Conservation (phyloP, 1,140 invertebrate genomes). For the Monomorium pharaonis region DNA sequence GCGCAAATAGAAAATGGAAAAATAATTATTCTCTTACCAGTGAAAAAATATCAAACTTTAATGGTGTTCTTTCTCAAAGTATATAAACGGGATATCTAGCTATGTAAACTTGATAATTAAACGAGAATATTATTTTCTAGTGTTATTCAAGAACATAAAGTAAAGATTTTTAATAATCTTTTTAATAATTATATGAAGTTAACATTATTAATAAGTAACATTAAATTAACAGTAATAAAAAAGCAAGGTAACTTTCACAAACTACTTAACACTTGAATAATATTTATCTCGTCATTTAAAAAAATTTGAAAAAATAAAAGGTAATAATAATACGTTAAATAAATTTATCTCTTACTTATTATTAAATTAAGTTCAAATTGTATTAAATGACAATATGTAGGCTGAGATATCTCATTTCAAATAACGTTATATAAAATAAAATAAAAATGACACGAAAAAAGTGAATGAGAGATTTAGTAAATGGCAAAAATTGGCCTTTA, state of each 20-base stretch:
- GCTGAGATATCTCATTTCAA: not conserved
- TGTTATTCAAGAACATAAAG: not conserved
- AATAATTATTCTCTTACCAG: not conserved
- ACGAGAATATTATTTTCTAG: not conserved
- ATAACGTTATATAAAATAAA: not conserved
- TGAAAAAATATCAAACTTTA: conserved; percentile 31
- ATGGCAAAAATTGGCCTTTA: not conserved
- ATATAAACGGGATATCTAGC: not conserved
- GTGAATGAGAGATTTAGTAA: not conserved
- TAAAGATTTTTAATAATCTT: not conserved
- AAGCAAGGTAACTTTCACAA: not conserved
- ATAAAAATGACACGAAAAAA: not conserved
- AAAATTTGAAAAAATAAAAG: not conserved
- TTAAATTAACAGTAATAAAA: not conserved
- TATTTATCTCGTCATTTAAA: not conserved
- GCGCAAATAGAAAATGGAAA: not conserved
- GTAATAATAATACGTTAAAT: not conserved
- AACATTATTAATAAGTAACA: not conserved
- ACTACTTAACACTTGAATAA: too few species aligned
- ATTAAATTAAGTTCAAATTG: not conserved
- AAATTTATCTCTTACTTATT: not conserved
- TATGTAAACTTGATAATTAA: conserved; percentile 32
- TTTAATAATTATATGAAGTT: not conserved
- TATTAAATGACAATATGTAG: not conserved
- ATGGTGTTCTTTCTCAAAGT: not conserved